Evolutionary conservation across 2,797 vertebrate genomes (phyloP).

Genomic region (Sciurus vulgaris): DNA sequence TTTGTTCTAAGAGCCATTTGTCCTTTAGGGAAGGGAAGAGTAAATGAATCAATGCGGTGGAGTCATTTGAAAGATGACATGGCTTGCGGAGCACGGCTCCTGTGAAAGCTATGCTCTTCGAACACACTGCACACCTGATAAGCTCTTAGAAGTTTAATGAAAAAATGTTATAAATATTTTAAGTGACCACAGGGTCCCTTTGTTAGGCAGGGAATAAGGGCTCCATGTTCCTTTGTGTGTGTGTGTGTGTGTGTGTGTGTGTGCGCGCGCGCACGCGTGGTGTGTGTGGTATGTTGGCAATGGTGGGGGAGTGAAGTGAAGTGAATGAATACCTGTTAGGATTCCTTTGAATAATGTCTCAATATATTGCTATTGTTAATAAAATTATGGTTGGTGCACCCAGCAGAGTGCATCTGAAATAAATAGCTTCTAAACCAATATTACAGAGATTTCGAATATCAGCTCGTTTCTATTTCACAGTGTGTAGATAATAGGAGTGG

Average conservation of each 20-base stretch:
- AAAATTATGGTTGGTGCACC: conserved; percentile 84
- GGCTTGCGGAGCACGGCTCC: conserved; percentile 67
- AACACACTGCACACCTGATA: conserved; percentile 80
- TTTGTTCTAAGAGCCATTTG: conserved; percentile 79
- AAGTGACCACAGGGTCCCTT: conserved; percentile 78
- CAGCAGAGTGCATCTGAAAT: conserved; percentile 85
- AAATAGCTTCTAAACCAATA: conserved; percentile 85
- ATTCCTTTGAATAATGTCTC: conserved; percentile 83
- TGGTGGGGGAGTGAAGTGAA: not conserved
- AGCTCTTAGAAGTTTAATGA: conserved; percentile 86
- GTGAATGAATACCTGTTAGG: conserved; percentile 74
- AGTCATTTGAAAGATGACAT: conserved; percentile 84
- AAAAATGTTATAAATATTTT: conserved; percentile 87
- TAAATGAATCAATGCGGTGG: conserved; percentile 83
- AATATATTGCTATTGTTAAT: conserved; percentile 84
- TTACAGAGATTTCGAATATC: conserved; percentile 81
- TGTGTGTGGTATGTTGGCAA: not conserved
- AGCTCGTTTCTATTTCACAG: conserved; percentile 82
- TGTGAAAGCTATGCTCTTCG: conserved; percentile 75
- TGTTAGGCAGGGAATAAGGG: conserved; percentile 53
- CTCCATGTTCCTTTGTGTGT: not conserved
- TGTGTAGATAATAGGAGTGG: conserved; percentile 81
- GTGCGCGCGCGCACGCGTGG: not conserved
- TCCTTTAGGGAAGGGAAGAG: conserved; percentile 82
- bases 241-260: not conserved